Base-by-base conservation (phyloP, 2,113 vertebrate species). In the Rhinopomastus cyanomelas region DNA sequence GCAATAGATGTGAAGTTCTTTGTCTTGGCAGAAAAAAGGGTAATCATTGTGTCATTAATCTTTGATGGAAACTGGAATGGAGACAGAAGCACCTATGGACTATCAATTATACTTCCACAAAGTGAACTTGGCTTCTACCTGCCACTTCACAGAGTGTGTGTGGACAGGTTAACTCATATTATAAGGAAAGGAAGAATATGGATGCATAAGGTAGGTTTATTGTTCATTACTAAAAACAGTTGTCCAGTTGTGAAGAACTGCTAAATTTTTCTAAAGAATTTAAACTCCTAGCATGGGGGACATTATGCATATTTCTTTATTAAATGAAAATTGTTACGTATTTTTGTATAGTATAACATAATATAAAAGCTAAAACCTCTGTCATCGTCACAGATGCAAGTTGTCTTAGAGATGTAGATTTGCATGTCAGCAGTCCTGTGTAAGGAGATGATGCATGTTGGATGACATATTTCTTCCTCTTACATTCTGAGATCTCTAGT, bases 1-100 rank as follows among this genome's bases (percentile, higher is more conserved):
- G 99, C 99, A 6, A 99, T 99, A 80, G 99, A 99, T 22, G 98
- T 99, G 25, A 99, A 99, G 95, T 99, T 99, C 96, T 99, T 99
- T 21, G 98, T 99, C 66, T 97, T 99, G 88, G 98, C 99, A 3
- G 99, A 99, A 94, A 99, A 99, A 87, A 98, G 98, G 11, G 99
- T 99, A 37, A 99, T 99, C 93, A 99, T 99, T 12, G 98, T 99
- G 64, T 99, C 99, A 1, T 97, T 99, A 67, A 99, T 99, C 90
- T 99, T 99, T 21, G 99, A 99, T 46, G 99, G 99, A 10, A 99
- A 99, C 91, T 98, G 99, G 97, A 99, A 99, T 42, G 99, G 99
- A 14, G 99, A 99, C 93, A 98, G 99, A 91, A 99, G 99, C 96
- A 99, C 99, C 0, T 99, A 99, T 2, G 99, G 99, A 89, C 95